These are phyloP conservation scores for Dastarcus helophoroides DNA, from an alignment of 2,888 invertebrate genomes.

Conservation along the genomic window DNA sequence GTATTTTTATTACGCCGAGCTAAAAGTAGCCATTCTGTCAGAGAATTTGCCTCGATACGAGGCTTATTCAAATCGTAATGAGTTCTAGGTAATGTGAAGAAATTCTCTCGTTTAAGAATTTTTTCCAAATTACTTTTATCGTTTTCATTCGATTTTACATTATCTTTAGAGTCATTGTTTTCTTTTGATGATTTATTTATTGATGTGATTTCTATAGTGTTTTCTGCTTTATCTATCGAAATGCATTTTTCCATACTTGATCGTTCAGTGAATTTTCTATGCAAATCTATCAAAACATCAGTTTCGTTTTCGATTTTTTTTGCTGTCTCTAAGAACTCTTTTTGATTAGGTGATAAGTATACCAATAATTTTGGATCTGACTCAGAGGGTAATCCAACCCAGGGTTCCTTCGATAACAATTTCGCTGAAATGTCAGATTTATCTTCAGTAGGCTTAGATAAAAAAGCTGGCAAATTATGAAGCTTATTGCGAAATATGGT, in stretches of 20 bases:
- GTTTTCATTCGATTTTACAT: conserved; percentile 5
- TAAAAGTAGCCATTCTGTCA: conserved; percentile 42
- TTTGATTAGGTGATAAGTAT: conserved; percentile 64
- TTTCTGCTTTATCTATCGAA: conserved; percentile 37
- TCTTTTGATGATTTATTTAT: conserved; percentile 11
- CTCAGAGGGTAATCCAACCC: conserved; percentile 51
- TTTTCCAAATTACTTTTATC: conserved; percentile 2
- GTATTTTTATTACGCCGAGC: conserved; percentile 32
- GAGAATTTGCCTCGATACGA: conserved; percentile 31
- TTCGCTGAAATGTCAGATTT: too few relatives aligned
- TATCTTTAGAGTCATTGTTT: conserved; percentile 14
- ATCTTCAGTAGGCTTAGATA: too few relatives aligned
- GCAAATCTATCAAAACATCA: conserved; percentile 55
- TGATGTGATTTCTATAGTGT: conserved; percentile 17
- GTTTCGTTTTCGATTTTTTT: conserved; percentile 44
- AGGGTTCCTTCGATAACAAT: too few relatives aligned
- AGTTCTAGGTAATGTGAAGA: conserved; percentile 13
- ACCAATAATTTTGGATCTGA: conserved; percentile 49
- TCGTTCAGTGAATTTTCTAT: conserved; percentile 56
- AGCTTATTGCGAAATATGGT: too few relatives aligned
- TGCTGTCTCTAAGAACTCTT: conserved; percentile 46
- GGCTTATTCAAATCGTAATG: conserved; percentile 14
- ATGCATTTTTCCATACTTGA: conserved; percentile 36
- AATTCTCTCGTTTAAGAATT: conserved; percentile 3
- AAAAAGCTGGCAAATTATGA: too few relatives aligned